Evolutionary conservation across 2,113 vertebrate species (phyloP).

Genomic region (Holacanthus passer): DNA sequence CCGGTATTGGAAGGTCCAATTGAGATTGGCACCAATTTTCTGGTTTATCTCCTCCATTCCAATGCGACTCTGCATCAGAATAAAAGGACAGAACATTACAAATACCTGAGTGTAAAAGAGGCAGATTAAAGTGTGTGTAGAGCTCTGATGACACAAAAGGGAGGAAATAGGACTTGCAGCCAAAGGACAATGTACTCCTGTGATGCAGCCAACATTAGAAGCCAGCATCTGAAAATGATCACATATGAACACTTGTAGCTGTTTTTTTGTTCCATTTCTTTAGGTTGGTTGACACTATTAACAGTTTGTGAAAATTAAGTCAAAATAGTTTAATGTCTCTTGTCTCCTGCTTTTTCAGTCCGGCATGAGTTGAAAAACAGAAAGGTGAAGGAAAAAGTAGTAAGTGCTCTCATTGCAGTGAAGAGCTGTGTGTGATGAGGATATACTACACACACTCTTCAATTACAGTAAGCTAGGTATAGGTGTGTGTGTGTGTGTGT

Average conservation of each 20-base stretch:
- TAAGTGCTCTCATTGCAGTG: not conserved
- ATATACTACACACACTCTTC: too few relatives aligned
- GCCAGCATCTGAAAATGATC: not conserved
- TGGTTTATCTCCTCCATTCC: conserved; percentile 47
- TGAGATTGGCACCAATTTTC: conserved; percentile 61
- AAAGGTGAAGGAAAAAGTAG: not conserved
- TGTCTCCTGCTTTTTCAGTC: not conserved
- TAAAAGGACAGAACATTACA: conserved; percentile 45
- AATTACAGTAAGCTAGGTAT: too few relatives aligned
- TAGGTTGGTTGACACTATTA: not conserved
- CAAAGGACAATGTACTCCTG: conserved; percentile 16
- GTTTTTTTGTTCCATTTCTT: not conserved
- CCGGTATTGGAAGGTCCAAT: conserved; percentile 65
- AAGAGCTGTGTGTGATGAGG: too few relatives aligned
- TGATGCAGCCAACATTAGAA: conserved; percentile 14
- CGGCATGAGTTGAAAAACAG: not conserved
- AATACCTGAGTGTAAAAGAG: conserved; percentile 45
- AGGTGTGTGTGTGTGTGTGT: too few relatives aligned
- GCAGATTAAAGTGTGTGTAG: conserved; percentile 43
- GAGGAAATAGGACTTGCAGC: conserved; percentile 38
- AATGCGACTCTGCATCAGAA: conserved; percentile 41
- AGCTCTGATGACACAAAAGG: conserved; percentile 51
- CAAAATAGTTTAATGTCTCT: too few relatives aligned
- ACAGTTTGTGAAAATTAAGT: not conserved
- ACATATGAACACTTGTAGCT: not conserved